Evolutionary conservation across 1,140 invertebrate genomes (phyloP).

Genomic region (Aradophagus sp.): DNA sequence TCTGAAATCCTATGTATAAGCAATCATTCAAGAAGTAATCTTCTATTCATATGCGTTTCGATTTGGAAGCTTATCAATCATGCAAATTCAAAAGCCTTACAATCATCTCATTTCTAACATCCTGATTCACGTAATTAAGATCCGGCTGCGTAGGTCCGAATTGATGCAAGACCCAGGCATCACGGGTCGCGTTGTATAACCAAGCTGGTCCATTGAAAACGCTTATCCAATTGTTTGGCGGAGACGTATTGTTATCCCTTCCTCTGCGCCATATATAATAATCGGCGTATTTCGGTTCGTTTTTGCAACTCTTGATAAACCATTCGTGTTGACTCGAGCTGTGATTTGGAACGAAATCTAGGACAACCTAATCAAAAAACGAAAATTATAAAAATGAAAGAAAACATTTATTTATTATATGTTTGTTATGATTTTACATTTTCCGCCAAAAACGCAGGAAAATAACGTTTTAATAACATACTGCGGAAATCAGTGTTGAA

Average conservation of each 20-base stretch:
- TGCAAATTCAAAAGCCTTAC: slow-evolving; percentile 61
- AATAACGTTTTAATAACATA: not conserved
- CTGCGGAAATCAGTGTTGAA: too few species aligned
- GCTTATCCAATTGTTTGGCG: slow-evolving; percentile 79
- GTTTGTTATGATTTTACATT: too few species aligned
- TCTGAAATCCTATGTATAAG: too few species aligned
- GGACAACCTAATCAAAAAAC: slow-evolving; percentile 62
- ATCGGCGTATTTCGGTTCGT: slow-evolving; percentile 77
- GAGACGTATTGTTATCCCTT: slow-evolving; percentile 18
- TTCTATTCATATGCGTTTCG: too few species aligned
- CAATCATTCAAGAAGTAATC: too few species aligned
- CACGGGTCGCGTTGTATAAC: slow-evolving; percentile 66
- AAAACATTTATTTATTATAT: too few species aligned
- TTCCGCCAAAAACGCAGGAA: too few species aligned
- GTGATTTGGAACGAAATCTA: slow-evolving; percentile 80
- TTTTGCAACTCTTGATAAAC: slow-evolving; percentile 80
- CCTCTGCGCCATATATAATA: slow-evolving; percentile 84
- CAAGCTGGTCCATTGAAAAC: slow-evolving; percentile 75
- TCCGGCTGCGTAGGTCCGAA: slow-evolving; percentile 77
- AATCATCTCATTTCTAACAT: slow-evolving; percentile 76
- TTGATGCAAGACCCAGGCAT: slow-evolving; percentile 77
- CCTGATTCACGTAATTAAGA: slow-evolving; percentile 79
- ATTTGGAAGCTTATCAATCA: too few species aligned
- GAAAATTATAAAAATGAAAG: too few species aligned
- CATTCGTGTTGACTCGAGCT: slow-evolving; percentile 83